Evolutionary conservation across 2,888 invertebrate genomes (phyloP).

Genomic region (Ochropacha duplaris): DNA sequence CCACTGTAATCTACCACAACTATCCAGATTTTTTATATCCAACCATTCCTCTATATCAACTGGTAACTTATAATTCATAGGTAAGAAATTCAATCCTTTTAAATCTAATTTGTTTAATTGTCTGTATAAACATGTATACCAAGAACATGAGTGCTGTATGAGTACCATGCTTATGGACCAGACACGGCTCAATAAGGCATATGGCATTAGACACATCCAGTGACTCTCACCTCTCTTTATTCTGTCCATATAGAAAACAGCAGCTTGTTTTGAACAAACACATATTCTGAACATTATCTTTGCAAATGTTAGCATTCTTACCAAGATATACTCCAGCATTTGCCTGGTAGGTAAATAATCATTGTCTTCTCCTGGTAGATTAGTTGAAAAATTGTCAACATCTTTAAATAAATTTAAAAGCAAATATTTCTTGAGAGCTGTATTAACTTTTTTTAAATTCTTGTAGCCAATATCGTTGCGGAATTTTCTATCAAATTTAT

Average conservation of each 20-base stretch:
- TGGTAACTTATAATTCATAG: slow-evolving; percentile 68
- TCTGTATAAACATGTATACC: slow-evolving; percentile 74
- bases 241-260: slow-evolving; percentile 76
- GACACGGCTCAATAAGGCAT: slow-evolving; percentile 78
- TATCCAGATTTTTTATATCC: slow-evolving; percentile 70
- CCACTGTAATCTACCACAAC: slow-evolving; percentile 67
- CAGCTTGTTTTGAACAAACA: slow-evolving; percentile 71
- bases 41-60: slow-evolving; percentile 73
- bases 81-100: slow-evolving; percentile 77
- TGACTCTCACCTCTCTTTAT: slow-evolving; percentile 81
- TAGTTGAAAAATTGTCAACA: slow-evolving; percentile 53
- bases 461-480: slow-evolving; percentile 82
- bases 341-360: slow-evolving; percentile 81
- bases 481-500: slow-evolving; percentile 83
- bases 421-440: slow-evolving; percentile 77
- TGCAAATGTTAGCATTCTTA: slow-evolving; percentile 79
- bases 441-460: slow-evolving; percentile 79
- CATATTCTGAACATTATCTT: slow-evolving; percentile 80
- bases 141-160: slow-evolving; percentile 70
- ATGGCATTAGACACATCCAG: slow-evolving; percentile 81
- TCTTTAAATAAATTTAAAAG: slow-evolving; percentile 71
- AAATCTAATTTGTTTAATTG: slow-evolving; percentile 60
- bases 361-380: slow-evolving; percentile 54
- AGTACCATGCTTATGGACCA: slow-evolving; percentile 78
- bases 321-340: slow-evolving; percentile 82